Percentiles rank a stretch among this genome's conserved stretches.
These are phyloP conservation scores for Harpagoxenus sublaevis DNA, from an alignment of 2,888 invertebrate genomes.

Conservation along the genomic window DNA sequence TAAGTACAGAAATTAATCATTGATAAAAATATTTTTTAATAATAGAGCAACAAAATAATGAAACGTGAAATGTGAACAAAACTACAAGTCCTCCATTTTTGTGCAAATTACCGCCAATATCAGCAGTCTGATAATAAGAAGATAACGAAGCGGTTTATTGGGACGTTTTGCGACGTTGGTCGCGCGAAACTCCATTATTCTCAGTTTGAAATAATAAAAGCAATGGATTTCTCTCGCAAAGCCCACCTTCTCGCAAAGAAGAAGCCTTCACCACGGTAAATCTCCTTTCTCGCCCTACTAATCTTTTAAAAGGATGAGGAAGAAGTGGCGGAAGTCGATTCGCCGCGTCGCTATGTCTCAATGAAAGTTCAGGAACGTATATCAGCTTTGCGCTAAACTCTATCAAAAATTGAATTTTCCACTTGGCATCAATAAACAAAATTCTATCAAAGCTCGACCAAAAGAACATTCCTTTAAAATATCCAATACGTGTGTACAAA, in stretches of 20 bases:
- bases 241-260: conserved; percentile 45
- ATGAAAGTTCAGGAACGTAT: conserved; percentile 25
- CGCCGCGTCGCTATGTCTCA: conserved; percentile 38
- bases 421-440: conserved; percentile 6
- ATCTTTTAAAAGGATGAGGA: conserved; percentile 77
- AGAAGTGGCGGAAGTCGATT: conserved; percentile 55
- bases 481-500: background rate
- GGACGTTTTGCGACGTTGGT: conserved; percentile 15
- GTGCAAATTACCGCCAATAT: conserved; percentile 22
- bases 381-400: conserved; percentile 16
- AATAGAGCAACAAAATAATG: background rate
- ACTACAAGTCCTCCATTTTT: background rate
- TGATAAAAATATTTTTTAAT: conserved; percentile 5
- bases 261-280: conserved; percentile 67
- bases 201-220: conserved; percentile 71
- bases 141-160: conserved; percentile 43
- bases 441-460: background rate
- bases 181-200: conserved; percentile 58
- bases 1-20: background rate
- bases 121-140: conserved; percentile 33
- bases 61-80: background rate
- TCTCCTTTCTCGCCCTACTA: conserved; percentile 70
- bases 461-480: background rate
- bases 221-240: conserved; percentile 60
- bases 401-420: conserved; percentile 32